Conservation (phyloP, 2,888 invertebrate species). For the Hofmannophila pseudospretella region DNA sequence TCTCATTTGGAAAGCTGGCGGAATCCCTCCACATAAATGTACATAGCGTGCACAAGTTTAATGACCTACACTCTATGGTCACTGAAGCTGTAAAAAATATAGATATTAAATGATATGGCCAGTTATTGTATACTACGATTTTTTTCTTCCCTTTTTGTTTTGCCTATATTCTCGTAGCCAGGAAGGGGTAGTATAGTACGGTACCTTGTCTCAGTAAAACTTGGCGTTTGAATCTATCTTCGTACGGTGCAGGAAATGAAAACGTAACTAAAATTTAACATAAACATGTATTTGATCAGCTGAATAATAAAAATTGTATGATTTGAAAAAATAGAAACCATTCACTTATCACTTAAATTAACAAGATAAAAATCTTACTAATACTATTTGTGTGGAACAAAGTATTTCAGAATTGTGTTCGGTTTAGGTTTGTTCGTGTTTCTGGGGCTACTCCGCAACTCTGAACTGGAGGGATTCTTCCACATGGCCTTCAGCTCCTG, state of each 20-base stretch:
- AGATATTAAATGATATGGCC: conserved; percentile 73
- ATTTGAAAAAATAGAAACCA: conserved; percentile 79
- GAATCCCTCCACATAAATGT: conserved; percentile 74
- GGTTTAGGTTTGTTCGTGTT: conserved; percentile 75
- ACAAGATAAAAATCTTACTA: conserved; percentile 70
- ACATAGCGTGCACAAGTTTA: conserved; percentile 77
- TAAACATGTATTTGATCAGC: conserved; percentile 77
- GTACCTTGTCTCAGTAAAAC: no score
- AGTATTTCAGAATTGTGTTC: conserved; percentile 83
- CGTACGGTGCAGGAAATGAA: no score
- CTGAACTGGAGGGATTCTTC: conserved; percentile 71
- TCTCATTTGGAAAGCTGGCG: conserved; percentile 82
- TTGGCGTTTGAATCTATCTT: no score
- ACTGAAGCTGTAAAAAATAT: conserved; percentile 79
- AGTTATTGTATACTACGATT: conserved; percentile 33
- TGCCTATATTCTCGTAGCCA: no score
- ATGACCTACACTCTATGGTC: conserved; percentile 79
- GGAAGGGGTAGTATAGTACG: no score
- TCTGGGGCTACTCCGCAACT: conserved; percentile 61
- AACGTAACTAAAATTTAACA: conserved; percentile 48
- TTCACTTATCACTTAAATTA: conserved; percentile 75
- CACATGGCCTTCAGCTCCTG: conserved; percentile 85
- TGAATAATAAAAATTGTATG: conserved; percentile 76
- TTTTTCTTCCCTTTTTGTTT: no score
- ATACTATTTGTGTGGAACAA: conserved; percentile 82